Conservation (phyloP, 1,140 invertebrate species). For the Bombus huntii region DNA sequence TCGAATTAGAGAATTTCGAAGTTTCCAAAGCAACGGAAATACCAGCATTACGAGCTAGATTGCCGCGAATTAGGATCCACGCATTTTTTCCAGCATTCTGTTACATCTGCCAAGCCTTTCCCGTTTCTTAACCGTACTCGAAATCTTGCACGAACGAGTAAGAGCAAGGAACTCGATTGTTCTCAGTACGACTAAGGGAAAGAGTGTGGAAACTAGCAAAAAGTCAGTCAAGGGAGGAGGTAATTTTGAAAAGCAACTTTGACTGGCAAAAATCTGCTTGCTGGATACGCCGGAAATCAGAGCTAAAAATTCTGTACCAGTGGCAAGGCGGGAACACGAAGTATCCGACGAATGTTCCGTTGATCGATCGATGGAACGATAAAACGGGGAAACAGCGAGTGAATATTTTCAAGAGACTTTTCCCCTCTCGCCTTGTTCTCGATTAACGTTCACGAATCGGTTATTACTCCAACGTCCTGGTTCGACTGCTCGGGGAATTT, state of each 20-base stretch:
- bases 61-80: too few relatives aligned
- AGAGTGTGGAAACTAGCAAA: neutral
- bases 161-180: neutral
- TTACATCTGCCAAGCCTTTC: neutral
- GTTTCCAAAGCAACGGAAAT: neutral
- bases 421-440: neutral
- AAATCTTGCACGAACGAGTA: neutral
- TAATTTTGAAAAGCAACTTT: neutral
- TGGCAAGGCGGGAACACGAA: too few relatives aligned
- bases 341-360: neutral
- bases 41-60: neutral
- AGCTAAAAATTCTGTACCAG: neutral
- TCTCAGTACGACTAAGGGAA: too few relatives aligned
- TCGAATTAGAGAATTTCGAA: neutral
- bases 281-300: neutral
- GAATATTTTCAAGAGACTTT: conserved; percentile 4
- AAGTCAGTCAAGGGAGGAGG: neutral
- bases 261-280: neutral
- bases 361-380: conserved; percentile 24
- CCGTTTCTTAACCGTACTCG: neutral
- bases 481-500: conserved; percentile 37
- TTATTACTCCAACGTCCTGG: conserved; percentile 30
- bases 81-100: neutral
- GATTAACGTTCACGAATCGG: conserved; percentile 14
- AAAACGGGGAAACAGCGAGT: conserved; percentile 10